Evolutionary conservation across 1,140 invertebrate genomes (phyloP).

Genomic region (Heliconius himera): DNA sequence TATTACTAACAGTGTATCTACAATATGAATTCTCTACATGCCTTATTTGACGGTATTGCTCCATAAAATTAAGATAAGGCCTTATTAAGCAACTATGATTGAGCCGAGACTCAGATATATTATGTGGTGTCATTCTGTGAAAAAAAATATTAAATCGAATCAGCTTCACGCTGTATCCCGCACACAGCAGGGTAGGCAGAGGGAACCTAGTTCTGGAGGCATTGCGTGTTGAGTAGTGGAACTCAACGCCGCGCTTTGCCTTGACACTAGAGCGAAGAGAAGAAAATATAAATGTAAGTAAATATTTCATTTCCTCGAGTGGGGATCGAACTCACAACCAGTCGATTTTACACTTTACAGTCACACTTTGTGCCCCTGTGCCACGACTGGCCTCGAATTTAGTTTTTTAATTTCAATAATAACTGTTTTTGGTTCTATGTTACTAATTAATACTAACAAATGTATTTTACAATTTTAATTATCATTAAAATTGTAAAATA

Average conservation of each 20-base stretch:
- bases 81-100: conserved; percentile 17
- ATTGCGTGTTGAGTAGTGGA: too few relatives aligned
- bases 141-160: background rate
- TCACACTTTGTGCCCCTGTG: too few relatives aligned
- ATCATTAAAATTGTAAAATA: too few relatives aligned
- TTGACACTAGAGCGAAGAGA: too few relatives aligned
- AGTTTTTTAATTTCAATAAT: background rate
- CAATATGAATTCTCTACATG: conserved; percentile 22
- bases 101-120: background rate
- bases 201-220: too few relatives aligned
- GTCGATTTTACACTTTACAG: too few relatives aligned
- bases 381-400: background rate
- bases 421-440: background rate
- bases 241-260: too few relatives aligned
- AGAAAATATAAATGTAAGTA: too few relatives aligned
- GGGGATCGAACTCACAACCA: too few relatives aligned
- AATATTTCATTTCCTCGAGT: too few relatives aligned
- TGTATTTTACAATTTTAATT: background rate
- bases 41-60: conserved; percentile 27
- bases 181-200: too few relatives aligned
- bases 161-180: too few relatives aligned
- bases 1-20: conserved; percentile 16
- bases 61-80: conserved; percentile 24
- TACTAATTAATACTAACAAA: background rate
- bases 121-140: background rate